Evolutionary conservation across 30 jellyfish, hydroid and myxozoan genomes (phyloP), one percentile per base, ranked within the genome.

Genomic region (Aurelia sp.): DNA sequence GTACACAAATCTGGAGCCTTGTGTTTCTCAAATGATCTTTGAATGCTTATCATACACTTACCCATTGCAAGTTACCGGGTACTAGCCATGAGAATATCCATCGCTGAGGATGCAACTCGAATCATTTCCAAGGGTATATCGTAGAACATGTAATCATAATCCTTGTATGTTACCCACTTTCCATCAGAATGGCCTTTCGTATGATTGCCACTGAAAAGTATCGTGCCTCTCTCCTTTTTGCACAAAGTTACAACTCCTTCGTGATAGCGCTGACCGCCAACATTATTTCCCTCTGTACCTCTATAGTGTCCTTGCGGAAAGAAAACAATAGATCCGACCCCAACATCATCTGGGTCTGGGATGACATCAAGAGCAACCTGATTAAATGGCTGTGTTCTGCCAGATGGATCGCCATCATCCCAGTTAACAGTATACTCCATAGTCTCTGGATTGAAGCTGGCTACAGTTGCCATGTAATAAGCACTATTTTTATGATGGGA

Each of bases 371-470:
- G 53, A 10, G 98, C 98, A 6, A 88, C 96, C 44, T 85, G 93
- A 51, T 91, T 59, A 61, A 76, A 91, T 35, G 86, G 85, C 35
- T 79, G 96, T 27, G 72, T 88, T 35, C 93, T 64, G n/a, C 98
- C 98, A 20, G 93, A 50, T 18, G 96, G 93, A 75, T 91, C 98
- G 9, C 91, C 93, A 50, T 91, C 96, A 44, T 91, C 98, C 98
- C 98, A 91, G 62, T 78, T 57, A 27, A 91, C 98, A 2, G 96
- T 85, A 38, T 91, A 91, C 67, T 79, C 96, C 90, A 91, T 18
- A 10, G 90, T 74, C 59, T 61, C 57, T n/a, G 80, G 2, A 30
- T 91, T 80, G 90, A 74, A 91, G 48, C 88, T 70, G 21, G 20
- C 87, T 11, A 91, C 80, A n/a, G 98, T 91, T 38, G 98, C 93